These are phyloP conservation scores for Cebidichthys violaceus DNA, from an alignment of 2,113 vertebrate genomes.

Conservation along the genomic window DNA sequence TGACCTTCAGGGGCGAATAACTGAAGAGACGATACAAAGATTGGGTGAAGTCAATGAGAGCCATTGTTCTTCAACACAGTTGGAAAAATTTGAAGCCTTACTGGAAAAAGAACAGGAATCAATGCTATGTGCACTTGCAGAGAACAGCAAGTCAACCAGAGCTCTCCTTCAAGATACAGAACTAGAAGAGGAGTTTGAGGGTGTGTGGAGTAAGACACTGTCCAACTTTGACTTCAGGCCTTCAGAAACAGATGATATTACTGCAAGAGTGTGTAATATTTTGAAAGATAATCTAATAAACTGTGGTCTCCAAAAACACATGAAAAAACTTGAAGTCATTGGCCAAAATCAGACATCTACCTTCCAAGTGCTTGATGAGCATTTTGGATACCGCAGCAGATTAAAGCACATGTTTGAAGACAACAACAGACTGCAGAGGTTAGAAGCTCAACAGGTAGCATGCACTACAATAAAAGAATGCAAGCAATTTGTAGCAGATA, in stretches of 20 bases:
- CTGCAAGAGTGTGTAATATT: conserved; percentile 58
- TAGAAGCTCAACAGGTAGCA: conserved; percentile 59
- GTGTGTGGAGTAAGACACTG: conserved; percentile 73
- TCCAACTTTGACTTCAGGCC: conserved; percentile 69
- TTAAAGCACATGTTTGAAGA: conserved; percentile 74
- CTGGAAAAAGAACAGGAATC: conserved; percentile 71
- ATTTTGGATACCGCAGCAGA: conserved; percentile 79
- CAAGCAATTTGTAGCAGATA: conserved; percentile 67
- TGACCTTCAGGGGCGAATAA: conserved; percentile 62
- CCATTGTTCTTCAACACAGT: conserved; percentile 67
- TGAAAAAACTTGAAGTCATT: conserved; percentile 53
- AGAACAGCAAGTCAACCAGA: conserved; percentile 65
- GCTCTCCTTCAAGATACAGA: conserved; percentile 57
- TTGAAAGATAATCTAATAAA: conserved; percentile 75
- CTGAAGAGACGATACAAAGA: conserved; percentile 48
- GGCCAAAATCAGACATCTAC: conserved; percentile 22
- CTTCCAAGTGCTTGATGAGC: conserved; percentile 71
- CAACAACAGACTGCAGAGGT: conserved; percentile 63
- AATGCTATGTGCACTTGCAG: conserved; percentile 65
- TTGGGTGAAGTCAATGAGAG: conserved; percentile 61
- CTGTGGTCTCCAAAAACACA: conserved; percentile 73
- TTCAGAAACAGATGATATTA: conserved; percentile 73
- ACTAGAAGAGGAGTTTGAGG: conserved; percentile 80
- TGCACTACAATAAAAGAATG: conserved; percentile 63
- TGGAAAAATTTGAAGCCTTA: conserved; percentile 65